Percentiles rank a stretch among this genome's conserved stretches.
Evolutionary conservation across 2,888 invertebrate genomes (phyloP).

Genomic region (Molorchus minor): DNA sequence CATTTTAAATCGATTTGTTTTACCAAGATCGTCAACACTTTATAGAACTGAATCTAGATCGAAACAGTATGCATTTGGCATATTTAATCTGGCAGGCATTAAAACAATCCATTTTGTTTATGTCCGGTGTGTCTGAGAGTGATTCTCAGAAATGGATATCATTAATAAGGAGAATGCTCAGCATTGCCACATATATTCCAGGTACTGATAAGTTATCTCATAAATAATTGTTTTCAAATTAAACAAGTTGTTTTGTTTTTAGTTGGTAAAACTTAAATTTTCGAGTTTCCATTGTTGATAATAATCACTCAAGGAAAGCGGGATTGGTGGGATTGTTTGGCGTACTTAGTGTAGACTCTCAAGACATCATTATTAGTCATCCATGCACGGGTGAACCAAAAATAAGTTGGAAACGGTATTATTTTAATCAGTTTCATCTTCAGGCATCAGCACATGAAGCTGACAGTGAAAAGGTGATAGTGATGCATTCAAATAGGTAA

Average conservation of each 20-base stretch:
- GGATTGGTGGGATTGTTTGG: slow-evolving; percentile 70
- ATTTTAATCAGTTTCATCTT: slow-evolving; percentile 68
- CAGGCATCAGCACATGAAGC: slow-evolving; percentile 63
- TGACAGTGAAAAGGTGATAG: slow-evolving; percentile 69
- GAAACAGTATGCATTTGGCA: slow-evolving; percentile 75
- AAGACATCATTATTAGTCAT: slow-evolving; percentile 68
- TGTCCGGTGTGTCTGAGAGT: slow-evolving; percentile 71
- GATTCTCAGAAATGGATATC: slow-evolving; percentile 78
- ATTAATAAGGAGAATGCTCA: slow-evolving; percentile 67
- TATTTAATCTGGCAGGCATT: slow-evolving; percentile 68
- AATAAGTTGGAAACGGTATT: slow-evolving; percentile 69
- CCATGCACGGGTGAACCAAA: slow-evolving; percentile 64
- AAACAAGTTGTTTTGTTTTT: slow-evolving; percentile 64
- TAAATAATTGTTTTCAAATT: slow-evolving; percentile 2
- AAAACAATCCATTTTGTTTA: slow-evolving; percentile 72
- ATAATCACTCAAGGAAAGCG: slow-evolving; percentile 70
- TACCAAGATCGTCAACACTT: slow-evolving; percentile 70
- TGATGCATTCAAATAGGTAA: slow-evolving; percentile 71
- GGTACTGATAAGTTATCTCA: slow-evolving; percentile 47
- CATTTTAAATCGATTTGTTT: slow-evolving; percentile 62
- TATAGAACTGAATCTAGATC: slow-evolving; percentile 73
- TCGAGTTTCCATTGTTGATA: slow-evolving; percentile 71
- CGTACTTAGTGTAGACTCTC: slow-evolving; percentile 65
- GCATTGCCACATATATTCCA: slow-evolving; percentile 59
- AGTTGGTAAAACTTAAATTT: slow-evolving; percentile 67